A percentile compares a stretch with the other conserved stretches of the same genome.
These are phyloP conservation scores for Chloebia gouldiae DNA, from an alignment of 2,113 vertebrate genomes.

Conservation along the genomic window DNA sequence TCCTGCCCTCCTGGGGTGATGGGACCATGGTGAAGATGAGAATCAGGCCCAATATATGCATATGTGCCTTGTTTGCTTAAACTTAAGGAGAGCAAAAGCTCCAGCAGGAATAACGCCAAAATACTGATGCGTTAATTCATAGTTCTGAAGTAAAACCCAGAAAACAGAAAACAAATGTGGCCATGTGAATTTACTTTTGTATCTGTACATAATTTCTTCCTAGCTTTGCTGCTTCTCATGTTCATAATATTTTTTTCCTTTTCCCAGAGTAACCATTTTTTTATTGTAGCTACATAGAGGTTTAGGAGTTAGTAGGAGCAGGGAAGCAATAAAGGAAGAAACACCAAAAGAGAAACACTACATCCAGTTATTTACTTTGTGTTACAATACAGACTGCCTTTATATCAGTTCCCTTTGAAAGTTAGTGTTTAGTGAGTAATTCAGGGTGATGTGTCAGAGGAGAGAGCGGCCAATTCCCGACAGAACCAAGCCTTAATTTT, in stretches of 20 bases:
- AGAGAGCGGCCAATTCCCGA: background rate
- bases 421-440: background rate
- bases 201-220: background rate
- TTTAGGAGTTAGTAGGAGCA: background rate
- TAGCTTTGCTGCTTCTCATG: background rate
- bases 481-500: conserved; percentile 47
- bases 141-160: background rate
- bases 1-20: background rate
- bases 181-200: background rate
- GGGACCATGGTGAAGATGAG: background rate
- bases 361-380: background rate
- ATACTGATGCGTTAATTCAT: background rate
- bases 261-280: background rate
- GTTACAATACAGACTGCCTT: background rate
- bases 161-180: background rate
- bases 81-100: background rate
- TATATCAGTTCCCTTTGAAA: background rate
- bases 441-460: background rate
- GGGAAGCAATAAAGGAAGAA: background rate
- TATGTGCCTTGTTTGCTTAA: background rate
- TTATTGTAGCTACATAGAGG: background rate
- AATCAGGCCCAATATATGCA: background rate
- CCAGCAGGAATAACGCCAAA: background rate
- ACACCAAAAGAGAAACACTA: background rate
- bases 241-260: background rate